These are phyloP conservation scores for Hyphantria cunea DNA, from an alignment of 1,140 invertebrate genomes.

Conservation along the genomic window DNA sequence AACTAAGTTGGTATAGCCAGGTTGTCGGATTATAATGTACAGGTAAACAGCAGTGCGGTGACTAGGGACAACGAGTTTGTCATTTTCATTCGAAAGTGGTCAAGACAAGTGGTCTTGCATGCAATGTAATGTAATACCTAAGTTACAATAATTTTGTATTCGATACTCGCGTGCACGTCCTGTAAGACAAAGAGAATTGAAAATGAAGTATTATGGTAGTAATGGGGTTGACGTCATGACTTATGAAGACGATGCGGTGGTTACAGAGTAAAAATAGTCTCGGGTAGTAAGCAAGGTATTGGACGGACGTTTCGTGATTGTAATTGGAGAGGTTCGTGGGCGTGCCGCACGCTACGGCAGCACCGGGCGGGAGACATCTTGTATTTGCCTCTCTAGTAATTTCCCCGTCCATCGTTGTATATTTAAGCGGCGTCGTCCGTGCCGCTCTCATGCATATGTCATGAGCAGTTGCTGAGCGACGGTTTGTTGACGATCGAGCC, in stretches of 20 bases:
- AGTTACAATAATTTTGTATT: constrained; percentile 12
- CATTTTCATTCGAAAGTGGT: background rate
- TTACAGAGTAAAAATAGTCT: constrained; percentile 64
- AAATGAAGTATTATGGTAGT: constrained; percentile 60
- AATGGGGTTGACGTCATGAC: constrained; percentile 63
- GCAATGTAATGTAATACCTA: constrained; percentile 12
- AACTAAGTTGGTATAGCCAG: too few relatives aligned
- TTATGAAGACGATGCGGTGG: constrained; percentile 63
- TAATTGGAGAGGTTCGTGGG: constrained; percentile 67
- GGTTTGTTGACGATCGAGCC: constrained; percentile 76
- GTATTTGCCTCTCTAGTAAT: constrained; percentile 75
- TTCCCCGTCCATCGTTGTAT: constrained; percentile 75
- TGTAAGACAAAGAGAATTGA: constrained; percentile 54
- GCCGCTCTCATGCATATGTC: constrained; percentile 79
- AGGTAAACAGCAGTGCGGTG: too few relatives aligned
- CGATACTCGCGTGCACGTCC: constrained; percentile 51
- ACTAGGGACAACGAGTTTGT: too few relatives aligned
- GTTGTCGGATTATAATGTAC: too few relatives aligned
- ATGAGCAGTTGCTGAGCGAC: constrained; percentile 78
- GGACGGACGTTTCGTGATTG: constrained; percentile 66
- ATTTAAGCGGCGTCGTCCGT: constrained; percentile 71
- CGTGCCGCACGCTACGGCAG: constrained; percentile 65
- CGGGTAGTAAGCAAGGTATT: constrained; percentile 57
- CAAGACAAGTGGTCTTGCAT: constrained; percentile 1
- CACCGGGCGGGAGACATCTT: constrained; percentile 65